These are phyloP conservation scores for Cryptophagus acutangulus DNA, from an alignment of 2,888 invertebrate genomes.

Conservation along the genomic window DNA sequence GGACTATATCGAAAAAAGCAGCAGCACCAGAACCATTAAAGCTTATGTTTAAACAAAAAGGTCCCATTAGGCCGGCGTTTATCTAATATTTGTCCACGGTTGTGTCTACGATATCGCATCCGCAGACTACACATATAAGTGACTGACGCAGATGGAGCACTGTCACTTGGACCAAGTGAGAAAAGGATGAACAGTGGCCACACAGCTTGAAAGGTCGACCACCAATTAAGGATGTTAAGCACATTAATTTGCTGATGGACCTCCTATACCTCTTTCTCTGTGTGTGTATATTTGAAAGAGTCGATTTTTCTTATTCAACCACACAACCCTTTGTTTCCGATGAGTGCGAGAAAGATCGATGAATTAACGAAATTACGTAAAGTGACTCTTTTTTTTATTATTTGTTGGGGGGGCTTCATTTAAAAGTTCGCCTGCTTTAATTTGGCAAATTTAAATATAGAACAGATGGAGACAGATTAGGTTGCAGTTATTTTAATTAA, in stretches of 20 bases:
- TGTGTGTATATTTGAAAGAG: slow-evolving; percentile 1
- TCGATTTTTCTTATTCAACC: too few species aligned
- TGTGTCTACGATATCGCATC: slow-evolving; percentile 40
- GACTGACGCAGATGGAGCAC: slow-evolving; percentile 26
- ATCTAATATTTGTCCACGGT: slow-evolving; percentile 49
- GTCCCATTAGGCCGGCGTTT: slow-evolving; percentile 46
- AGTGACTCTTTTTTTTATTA: too few species aligned
- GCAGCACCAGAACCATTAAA: slow-evolving; percentile 38
- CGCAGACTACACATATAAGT: slow-evolving; percentile 29
- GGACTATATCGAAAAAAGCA: too few species aligned
- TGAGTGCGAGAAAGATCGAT: too few species aligned
- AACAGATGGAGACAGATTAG: too few species aligned
- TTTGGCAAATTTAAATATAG: too few species aligned
- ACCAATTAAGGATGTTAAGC: slow-evolving; percentile 50
- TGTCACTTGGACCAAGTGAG: slow-evolving; percentile 19
- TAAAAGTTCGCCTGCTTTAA: too few species aligned
- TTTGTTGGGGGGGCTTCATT: too few species aligned
- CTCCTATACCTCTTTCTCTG: slow-evolving; percentile 36
- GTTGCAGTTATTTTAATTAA: too few species aligned
- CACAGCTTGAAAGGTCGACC: slow-evolving; percentile 45
- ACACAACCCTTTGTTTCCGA: too few species aligned
- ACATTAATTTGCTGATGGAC: slow-evolving; percentile 49
- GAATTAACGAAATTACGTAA: too few species aligned
- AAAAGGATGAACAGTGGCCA: slow-evolving; percentile 36
- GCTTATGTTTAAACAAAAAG: slow-evolving; percentile 47